phyloP scores from a whole-genome alignment of 2,797 vertebrate genomes.

The Coracias cyanogaster region DNA sequence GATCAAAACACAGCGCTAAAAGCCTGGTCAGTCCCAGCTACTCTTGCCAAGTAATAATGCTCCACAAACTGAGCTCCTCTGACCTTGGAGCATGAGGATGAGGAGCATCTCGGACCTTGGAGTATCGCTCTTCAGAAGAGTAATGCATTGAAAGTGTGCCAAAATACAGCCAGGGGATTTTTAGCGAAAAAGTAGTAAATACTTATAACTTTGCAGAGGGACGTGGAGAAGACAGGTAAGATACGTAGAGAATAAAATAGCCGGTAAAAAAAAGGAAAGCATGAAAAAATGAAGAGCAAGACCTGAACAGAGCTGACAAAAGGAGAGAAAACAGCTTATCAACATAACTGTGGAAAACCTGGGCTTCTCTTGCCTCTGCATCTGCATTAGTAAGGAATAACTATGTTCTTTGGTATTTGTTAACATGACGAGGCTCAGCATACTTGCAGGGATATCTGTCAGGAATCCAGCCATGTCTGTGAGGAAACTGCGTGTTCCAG shows the following conservation, averaged over 20 bases:
- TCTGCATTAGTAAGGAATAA: neutral
- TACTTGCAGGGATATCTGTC: slow-evolving; percentile 96
- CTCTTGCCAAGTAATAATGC: neutral
- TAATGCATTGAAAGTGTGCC: neutral
- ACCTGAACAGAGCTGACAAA: neutral
- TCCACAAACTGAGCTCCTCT: neutral
- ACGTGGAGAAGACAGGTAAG: neutral
- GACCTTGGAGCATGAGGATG: neutral
- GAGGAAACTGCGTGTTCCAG: slow-evolving; percentile 88
- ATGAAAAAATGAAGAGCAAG: neutral
- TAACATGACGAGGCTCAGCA: neutral
- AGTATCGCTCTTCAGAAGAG: neutral
- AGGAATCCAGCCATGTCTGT: slow-evolving; percentile 87
- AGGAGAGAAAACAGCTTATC: neutral
- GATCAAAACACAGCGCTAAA: neutral
- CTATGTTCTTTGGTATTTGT: neutral
- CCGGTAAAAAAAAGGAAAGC: neutral
- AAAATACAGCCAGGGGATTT: neutral
- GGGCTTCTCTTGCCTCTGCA: neutral
- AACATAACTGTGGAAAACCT: neutral
- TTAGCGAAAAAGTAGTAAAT: neutral
- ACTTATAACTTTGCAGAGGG: neutral
- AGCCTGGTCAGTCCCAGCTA: neutral
- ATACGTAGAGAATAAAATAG: neutral
- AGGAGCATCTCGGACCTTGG: neutral